These are phyloP conservation scores for Hypotaenidia philippensis DNA, from an alignment of 2,797 vertebrate genomes.

Conservation along the genomic window DNA sequence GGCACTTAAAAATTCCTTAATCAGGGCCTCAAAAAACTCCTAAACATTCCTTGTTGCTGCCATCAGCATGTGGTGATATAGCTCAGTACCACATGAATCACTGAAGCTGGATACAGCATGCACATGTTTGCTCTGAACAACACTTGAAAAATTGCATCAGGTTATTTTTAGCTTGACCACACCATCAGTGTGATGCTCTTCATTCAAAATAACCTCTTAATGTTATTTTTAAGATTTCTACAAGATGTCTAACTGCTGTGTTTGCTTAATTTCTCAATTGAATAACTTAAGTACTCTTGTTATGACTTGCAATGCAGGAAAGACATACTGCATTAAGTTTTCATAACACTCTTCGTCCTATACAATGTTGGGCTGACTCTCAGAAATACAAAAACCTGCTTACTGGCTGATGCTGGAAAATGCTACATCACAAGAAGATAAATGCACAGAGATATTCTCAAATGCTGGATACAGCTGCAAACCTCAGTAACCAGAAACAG, in stretches of 20 bases:
- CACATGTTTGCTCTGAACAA: neutral
- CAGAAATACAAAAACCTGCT: neutral
- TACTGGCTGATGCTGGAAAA: neutral
- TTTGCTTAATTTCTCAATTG: neutral
- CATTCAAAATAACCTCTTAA: neutral
- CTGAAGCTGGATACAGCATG: neutral
- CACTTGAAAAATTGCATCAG: neutral
- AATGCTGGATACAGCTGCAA: neutral
- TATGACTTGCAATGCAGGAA: neutral
- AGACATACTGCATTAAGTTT: neutral
- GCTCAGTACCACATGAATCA: neutral
- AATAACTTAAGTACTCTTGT: neutral
- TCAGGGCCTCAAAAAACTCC: neutral
- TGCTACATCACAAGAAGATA: neutral
- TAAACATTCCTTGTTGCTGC: neutral
- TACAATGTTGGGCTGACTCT: neutral
- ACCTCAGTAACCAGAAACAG: neutral
- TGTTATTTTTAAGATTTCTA: neutral
- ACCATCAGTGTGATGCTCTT: neutral
- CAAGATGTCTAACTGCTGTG: neutral
- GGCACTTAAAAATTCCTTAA: constrained; percentile 46
- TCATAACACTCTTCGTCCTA: neutral
- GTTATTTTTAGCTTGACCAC: neutral
- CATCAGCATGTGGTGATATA: neutral
- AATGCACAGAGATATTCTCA: neutral